phyloP scores from a whole-genome alignment of 2,888 invertebrate genomes.

The Cephus spinipes region DNA sequence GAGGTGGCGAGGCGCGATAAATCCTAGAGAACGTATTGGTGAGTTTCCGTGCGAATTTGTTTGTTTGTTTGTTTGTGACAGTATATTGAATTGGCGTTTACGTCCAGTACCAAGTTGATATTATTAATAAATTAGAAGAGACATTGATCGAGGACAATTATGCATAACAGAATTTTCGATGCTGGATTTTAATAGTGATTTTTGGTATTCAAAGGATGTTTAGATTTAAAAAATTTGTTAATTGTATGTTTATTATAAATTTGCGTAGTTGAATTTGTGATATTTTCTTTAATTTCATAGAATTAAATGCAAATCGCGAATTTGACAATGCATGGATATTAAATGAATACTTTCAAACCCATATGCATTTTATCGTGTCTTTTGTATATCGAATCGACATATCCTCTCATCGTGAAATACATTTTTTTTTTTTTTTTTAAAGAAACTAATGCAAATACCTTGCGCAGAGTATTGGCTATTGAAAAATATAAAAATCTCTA shows the following conservation, averaged over 20 bases:
- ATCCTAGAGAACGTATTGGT: slow-evolving; percentile 33
- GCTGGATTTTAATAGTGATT: background rate
- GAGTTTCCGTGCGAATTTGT: background rate
- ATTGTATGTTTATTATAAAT: background rate
- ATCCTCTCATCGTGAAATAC: background rate
- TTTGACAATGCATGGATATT: background rate
- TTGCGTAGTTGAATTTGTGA: background rate
- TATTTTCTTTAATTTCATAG: background rate
- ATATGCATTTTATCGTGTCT: background rate
- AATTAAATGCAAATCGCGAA: background rate
- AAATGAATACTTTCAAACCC: background rate
- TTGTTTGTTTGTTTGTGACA: background rate
- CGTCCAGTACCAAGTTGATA: background rate
- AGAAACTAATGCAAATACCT: background rate
- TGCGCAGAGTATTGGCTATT: background rate
- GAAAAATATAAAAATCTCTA: background rate
- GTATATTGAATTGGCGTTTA: background rate
- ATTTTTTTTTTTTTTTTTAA: too few species aligned
- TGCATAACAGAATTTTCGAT: background rate
- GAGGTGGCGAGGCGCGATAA: slow-evolving; percentile 64
- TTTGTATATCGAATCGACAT: background rate
- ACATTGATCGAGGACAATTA: background rate
- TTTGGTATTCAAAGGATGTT: background rate
- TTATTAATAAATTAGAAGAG: background rate
- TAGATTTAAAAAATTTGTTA: background rate